A percentile compares a stretch with the other conserved stretches of the same genome.
phyloP scores from a whole-genome alignment of 2,113 vertebrate species.

The Laticauda colubrina region DNA sequence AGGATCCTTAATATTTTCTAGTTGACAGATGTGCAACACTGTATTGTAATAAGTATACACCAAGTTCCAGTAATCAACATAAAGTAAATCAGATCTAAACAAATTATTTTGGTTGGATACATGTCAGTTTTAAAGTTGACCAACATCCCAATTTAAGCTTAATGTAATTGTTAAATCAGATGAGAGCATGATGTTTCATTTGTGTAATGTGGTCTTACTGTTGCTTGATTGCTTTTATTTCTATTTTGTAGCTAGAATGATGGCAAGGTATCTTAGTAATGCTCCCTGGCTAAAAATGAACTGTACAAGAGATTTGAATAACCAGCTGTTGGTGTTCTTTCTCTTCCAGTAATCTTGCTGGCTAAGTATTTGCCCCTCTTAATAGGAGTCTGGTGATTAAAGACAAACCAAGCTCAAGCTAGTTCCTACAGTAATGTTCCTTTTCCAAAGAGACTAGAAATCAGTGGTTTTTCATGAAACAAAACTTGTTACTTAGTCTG shows the following conservation, averaged over 20 bases:
- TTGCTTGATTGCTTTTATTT: conserved; percentile 78
- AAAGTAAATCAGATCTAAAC: conserved; percentile 67
- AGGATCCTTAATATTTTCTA: conserved; percentile 81
- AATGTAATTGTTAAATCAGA: conserved; percentile 75
- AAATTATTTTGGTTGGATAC: conserved; percentile 69
- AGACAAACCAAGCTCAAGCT: conserved; percentile 42
- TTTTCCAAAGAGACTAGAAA: conserved; percentile 58
- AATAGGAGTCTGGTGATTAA: conserved; percentile 56
- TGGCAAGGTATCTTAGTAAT: conserved; percentile 64
- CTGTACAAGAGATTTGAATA: conserved; percentile 57
- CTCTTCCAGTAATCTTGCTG: conserved; percentile 50
- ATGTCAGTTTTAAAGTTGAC: conserved; percentile 75
- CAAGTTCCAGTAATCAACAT: conserved; percentile 72
- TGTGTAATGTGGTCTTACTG: conserved; percentile 78
- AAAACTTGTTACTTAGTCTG: conserved; percentile 58
- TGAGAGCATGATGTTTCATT: conserved; percentile 80
- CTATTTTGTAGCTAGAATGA: conserved; percentile 74
- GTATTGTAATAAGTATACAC: conserved; percentile 80
- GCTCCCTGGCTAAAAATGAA: conserved; percentile 59
- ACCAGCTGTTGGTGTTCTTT: conserved; percentile 47
- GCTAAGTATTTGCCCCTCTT: conserved; percentile 52
- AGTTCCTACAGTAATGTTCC: conserved; percentile 50
- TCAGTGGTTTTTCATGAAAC: conserved; percentile 40
- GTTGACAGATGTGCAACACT: conserved; percentile 80
- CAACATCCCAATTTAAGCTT: conserved; percentile 76